Base-by-base conservation (phyloP, 2,888 invertebrate species). In the Cataglyphis rosenhaueri region DNA sequence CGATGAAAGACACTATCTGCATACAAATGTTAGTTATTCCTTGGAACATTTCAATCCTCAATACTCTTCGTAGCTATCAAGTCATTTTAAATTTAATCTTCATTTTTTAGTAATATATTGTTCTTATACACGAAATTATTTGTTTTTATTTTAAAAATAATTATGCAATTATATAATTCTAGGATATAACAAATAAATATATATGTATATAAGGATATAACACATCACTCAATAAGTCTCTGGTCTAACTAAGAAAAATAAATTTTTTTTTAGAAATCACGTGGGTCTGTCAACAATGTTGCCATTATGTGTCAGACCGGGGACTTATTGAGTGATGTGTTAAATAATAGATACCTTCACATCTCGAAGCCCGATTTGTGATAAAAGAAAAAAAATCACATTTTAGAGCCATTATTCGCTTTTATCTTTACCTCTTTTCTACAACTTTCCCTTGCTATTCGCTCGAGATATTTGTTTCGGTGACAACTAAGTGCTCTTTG, bases 21-120 rank as follows among this genome's bases (percentile, higher is more conserved):
- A 59, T 66, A 76, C 57, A 57, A 76, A 76, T 66, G 55, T 55
- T n/a, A 41, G n/a, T 41, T 55, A 65, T 76, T 76, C 9, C 29
- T n/a, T 41, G 8, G 12, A n/a, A 41, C 15, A 35, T 9, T 66
- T 29, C 41, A 38, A 55, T 76, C 55, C 15, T 52, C 25, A 25
- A 55, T 48, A 74, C 9, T 61, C 64, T 65, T 75, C 38, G 55
- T n/a, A 44, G 9, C 18, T 65, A n/a, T 73, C 62, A 48, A 73
- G 35, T 74, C 32, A 25, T 9, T 66, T 18, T 15, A 25, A 4
- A 55, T 9, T 65, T 55, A 55, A 75, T 55, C n/a, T 65, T 55
- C 15, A 52, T 2, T 52, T 8, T 4, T n/a, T 10, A 15, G 25
- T 9, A 55, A 15, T 57, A 15, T 57, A n/a, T 25, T 9, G 9